These are phyloP conservation scores for Phalera bucephala DNA, from an alignment of 2,888 invertebrate genomes.

Conservation along the genomic window DNA sequence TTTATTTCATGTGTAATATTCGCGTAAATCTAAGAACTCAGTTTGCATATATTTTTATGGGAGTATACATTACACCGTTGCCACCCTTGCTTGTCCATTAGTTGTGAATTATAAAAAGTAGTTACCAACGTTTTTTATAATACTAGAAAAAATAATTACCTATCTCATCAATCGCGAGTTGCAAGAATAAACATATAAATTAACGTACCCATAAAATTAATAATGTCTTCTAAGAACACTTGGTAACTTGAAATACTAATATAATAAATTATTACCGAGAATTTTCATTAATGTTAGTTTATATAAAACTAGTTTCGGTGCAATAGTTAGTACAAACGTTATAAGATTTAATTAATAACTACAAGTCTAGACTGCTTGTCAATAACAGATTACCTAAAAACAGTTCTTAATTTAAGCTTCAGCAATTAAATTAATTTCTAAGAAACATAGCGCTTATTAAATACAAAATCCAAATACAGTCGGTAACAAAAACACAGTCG, in stretches of 20 bases:
- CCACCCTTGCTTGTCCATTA: no score
- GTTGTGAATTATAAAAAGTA: no score
- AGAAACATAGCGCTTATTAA: conserved; percentile 25
- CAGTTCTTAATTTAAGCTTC: conserved; percentile 5
- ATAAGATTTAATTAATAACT: conserved; percentile 3
- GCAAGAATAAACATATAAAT: no score
- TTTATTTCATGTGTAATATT: no score
- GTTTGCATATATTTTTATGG: no score
- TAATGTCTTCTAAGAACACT: conserved; percentile 2
- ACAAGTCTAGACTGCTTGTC: conserved; percentile 3
- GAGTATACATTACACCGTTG: no score
- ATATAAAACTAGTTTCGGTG: background rate
- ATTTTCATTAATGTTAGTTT: background rate
- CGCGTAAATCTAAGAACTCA: no score
- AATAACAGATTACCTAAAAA: background rate
- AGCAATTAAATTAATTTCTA: conserved; percentile 23
- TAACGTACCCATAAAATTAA: no score
- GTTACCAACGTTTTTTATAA: no score
- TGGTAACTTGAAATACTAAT: background rate
- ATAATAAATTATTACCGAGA: background rate
- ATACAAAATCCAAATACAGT: conserved; percentile 8
- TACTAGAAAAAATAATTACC: no score
- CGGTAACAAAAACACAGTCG: conserved; percentile 1
- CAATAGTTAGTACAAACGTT: background rate
- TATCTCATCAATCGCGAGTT: no score